Evolutionary conservation across 1,140 invertebrate species (phyloP).

Genomic region (Drosophila tsacasi): DNA sequence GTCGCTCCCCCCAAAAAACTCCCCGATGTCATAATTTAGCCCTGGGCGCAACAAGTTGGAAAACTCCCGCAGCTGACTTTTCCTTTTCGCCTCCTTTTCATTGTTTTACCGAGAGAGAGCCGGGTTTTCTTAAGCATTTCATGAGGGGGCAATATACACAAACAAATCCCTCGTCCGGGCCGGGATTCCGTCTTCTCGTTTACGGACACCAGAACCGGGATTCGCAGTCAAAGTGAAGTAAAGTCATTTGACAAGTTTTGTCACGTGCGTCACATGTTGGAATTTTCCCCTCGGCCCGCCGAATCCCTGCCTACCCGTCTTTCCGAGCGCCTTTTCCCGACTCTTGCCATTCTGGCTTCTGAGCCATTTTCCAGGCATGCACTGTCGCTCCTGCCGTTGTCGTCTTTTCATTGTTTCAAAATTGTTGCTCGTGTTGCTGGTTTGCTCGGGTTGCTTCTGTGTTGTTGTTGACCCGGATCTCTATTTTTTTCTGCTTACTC

Average conservation of each 20-base stretch:
- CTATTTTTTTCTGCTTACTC: slow-evolving; percentile 20
- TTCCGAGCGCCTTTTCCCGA: slow-evolving; percentile 1
- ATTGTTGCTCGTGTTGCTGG: slow-evolving; percentile 45
- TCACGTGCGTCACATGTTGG: slow-evolving; percentile 82
- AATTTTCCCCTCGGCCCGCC: slow-evolving; percentile 36
- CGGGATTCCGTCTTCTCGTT: slow-evolving; percentile 43
- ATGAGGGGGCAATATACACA: slow-evolving; percentile 32
- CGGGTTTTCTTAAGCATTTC: slow-evolving; percentile 48
- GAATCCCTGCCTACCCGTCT: slow-evolving; percentile 1
- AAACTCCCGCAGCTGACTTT: slow-evolving; percentile 30
- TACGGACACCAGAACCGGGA: slow-evolving; percentile 51
- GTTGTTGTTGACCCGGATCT: slow-evolving; percentile 65
- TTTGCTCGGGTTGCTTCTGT: slow-evolving; percentile 28
- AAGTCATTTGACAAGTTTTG: slow-evolving; percentile 83
- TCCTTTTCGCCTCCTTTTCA: slow-evolving; percentile 23
- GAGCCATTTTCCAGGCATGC: slow-evolving; percentile 70
- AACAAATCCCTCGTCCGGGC: slow-evolving; percentile 24
- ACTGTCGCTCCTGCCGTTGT: slow-evolving; percentile 58
- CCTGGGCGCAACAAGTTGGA: slow-evolving; percentile 50
- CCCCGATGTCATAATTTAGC: slow-evolving; percentile 54
- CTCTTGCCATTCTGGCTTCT: slow-evolving; percentile 44
- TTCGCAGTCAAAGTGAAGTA: slow-evolving; percentile 69
- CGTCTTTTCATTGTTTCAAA: slow-evolving; percentile 60
- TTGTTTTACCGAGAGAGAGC: slow-evolving; percentile 24
- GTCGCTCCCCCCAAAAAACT: slow-evolving; percentile 7